phyloP scores from a whole-genome alignment of 1,140 invertebrate genomes.

The Steinernema feltiae region DNA sequence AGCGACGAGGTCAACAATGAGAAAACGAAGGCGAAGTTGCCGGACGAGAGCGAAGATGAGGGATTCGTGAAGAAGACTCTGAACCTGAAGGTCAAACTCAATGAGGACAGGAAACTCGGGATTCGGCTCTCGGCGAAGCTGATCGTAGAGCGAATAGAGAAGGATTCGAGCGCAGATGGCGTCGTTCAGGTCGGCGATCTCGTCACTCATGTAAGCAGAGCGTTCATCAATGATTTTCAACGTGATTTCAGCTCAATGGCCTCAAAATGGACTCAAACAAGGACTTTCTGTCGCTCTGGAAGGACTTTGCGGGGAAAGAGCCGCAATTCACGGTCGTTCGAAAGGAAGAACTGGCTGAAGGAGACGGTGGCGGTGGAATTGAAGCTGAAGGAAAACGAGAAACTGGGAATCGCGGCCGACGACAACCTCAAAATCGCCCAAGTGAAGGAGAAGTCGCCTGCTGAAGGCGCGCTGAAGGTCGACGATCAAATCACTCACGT shows the following conservation, averaged over 20 bases:
- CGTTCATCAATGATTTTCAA: neutral
- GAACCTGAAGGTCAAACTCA: neutral
- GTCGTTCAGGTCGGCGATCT: neutral
- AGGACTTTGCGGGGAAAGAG: neutral
- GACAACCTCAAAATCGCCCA: neutral
- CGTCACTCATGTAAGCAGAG: neutral
- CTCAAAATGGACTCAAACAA: neutral
- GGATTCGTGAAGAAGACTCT: neutral
- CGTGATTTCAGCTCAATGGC: neutral
- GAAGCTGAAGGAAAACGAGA: neutral
- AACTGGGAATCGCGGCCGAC: neutral
- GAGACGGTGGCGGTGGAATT: neutral
- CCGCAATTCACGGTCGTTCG: neutral
- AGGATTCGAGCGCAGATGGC: neutral
- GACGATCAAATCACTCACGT: neutral
- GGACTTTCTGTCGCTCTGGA: neutral
- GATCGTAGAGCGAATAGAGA: neutral
- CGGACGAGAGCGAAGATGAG: neutral
- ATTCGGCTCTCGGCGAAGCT: neutral
- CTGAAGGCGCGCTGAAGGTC: neutral
- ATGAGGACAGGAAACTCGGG: neutral
- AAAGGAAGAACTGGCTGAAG: neutral
- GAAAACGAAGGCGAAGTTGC: neutral
- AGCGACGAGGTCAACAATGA: neutral
- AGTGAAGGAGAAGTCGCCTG: neutral